Base-by-base conservation (phyloP, 2,113 vertebrate species). In the Limanda limanda region DNA sequence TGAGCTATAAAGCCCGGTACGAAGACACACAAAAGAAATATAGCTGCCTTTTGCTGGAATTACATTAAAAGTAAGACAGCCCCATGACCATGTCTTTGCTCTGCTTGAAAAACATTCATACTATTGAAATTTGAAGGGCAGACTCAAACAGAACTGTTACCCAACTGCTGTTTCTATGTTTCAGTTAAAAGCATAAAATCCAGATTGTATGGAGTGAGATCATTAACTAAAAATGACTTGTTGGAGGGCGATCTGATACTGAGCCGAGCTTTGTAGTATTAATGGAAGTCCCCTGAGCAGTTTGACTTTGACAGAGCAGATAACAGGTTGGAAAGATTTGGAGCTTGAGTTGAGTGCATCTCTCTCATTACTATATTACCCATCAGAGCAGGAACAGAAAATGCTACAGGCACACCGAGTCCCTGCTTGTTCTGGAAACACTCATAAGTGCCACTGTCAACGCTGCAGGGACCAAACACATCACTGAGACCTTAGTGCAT, bases 231-330 rank as follows among this genome's bases (percentile, higher is more conserved):
- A 87, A 80, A 79, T 74, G 21, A 79, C 58, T 82, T 37, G 27
- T 71, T 77, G n/a, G 47, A 76, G 51, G 59, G 64, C 35, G 54
- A 68, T 76, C 54, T 81, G 60, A 74, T 70, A 57, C n/a, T 9
- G 58, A 85, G 65, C 56, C 25, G 42, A 67, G 74, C 77, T 78
- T 87, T 84, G 71, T 79, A 62, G 82, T 73, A 70, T 76, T 68
- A 82, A 88, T 78, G 79, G 37, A 78, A 77, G 79, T 64, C 78
- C 85, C 66, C 72, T 25, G 61, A 79, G 79, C 52, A 0, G 45
- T 68, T 65, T 79, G 82, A 85, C 75, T 52, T 64, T 73, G 75
- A 82, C 57, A 57, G 48, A 76, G 31, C 78, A 78, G 78, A 82
- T 79, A 82, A 68, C 86, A 71, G 65, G 63, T 70, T 85, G 47